These are phyloP conservation scores for Scaptomyza pallida DNA, from an alignment of 1,140 invertebrate genomes.

Conservation along the genomic window DNA sequence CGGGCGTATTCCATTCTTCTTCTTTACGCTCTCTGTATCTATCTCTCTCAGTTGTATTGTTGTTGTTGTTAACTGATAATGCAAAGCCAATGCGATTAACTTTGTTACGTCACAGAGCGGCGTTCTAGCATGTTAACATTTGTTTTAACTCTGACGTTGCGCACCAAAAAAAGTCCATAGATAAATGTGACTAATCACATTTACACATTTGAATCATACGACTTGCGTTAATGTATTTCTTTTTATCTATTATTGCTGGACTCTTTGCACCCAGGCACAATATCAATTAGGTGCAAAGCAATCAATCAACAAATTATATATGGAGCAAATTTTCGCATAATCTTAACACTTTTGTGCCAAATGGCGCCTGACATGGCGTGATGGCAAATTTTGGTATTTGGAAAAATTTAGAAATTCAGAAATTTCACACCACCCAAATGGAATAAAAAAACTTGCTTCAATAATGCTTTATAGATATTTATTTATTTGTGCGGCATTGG, in stretches of 20 bases:
- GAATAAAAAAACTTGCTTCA: too few species aligned
- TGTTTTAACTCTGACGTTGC: constrained; percentile 11
- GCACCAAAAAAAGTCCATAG: background rate
- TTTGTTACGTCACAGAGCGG: constrained; percentile 34
- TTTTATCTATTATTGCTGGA: background rate
- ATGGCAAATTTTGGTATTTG: background rate
- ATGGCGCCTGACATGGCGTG: constrained; percentile 23
- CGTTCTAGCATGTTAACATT: too few species aligned
- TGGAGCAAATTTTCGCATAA: constrained; percentile 17
- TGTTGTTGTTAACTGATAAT: constrained; percentile 26
- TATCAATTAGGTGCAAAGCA: constrained; percentile 3
- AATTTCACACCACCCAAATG: too few species aligned
- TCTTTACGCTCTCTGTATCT: background rate
- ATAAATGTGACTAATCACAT: constrained; percentile 34
- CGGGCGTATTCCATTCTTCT: background rate
- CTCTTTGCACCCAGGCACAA: constrained; percentile 5
- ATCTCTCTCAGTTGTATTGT: too few species aligned
- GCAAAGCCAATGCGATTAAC: constrained; percentile 5
- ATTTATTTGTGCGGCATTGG: background rate
- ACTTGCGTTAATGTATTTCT: constrained; percentile 12
- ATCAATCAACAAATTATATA: constrained; percentile 11
- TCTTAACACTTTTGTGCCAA: constrained; percentile 43
- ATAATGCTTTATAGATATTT: too few species aligned
- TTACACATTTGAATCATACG: constrained; percentile 22
- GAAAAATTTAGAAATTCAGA: too few species aligned